phyloP scores from a whole-genome alignment of 2,888 invertebrate genomes.

The Odontomyia ornata region DNA sequence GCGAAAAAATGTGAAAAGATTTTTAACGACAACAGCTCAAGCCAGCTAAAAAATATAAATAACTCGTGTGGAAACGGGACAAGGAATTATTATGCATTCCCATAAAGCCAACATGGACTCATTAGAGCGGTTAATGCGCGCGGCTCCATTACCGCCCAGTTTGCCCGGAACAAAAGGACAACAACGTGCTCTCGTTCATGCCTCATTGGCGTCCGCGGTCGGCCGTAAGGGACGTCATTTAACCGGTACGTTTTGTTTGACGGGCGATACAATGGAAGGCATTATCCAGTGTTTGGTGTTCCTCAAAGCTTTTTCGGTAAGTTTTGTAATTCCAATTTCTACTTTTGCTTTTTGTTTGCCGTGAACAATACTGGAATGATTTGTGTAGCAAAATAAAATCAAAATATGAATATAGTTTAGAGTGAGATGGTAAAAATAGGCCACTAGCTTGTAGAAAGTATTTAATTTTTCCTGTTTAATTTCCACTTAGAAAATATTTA shows the following conservation, averaged over 20 bases:
- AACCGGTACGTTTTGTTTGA: slow-evolving; percentile 87
- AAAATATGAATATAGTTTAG: background rate
- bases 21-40: background rate
- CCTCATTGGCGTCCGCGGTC: slow-evolving; percentile 76
- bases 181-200: slow-evolving; percentile 79
- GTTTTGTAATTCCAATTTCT: slow-evolving; percentile 59
- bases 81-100: slow-evolving; percentile 48
- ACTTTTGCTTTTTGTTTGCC: slow-evolving; percentile 45
- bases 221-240: slow-evolving; percentile 83
- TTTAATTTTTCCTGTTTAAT: slow-evolving; percentile 24
- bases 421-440: no score
- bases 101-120: slow-evolving; percentile 73
- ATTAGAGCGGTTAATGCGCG: slow-evolving; percentile 80
- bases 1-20: slow-evolving; percentile 11
- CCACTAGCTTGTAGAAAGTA: background rate
- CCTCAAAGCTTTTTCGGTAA: slow-evolving; percentile 92
- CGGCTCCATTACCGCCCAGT: slow-evolving; percentile 74
- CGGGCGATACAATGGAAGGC: slow-evolving; percentile 92
- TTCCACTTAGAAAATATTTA: no score
- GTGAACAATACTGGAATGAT: background rate
- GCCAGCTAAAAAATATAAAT: background rate
- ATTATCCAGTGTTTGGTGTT: slow-evolving; percentile 93
- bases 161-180: slow-evolving; percentile 69
- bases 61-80: slow-evolving; percentile 19
- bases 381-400: background rate